Evolutionary conservation across 2,113 vertebrate genomes (phyloP).

Genomic region (Amia ocellicauda): DNA sequence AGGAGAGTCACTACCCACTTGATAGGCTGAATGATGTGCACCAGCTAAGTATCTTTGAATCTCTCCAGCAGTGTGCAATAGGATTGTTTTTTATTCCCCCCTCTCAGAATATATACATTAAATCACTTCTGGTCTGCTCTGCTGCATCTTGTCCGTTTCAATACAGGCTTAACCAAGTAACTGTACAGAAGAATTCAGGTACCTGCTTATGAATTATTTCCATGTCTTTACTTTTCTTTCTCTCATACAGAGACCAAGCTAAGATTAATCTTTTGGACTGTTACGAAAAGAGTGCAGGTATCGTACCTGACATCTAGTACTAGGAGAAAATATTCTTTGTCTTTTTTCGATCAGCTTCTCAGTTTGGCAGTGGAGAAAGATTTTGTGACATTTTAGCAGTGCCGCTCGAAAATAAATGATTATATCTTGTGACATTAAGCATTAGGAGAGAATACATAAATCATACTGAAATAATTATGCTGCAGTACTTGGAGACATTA

Average conservation of each 20-base stretch:
- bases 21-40: no score
- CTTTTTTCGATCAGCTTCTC: background rate
- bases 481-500: slow-evolving; percentile 20
- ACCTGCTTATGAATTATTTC: background rate
- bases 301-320: background rate
- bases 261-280: background rate
- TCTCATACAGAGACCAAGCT: background rate
- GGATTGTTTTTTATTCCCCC: no score
- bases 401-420: slow-evolving; percentile 22
- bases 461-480: slow-evolving; percentile 13
- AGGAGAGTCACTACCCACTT: no score
- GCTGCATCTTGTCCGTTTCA: no score
- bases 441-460: slow-evolving; percentile 31
- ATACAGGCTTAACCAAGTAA: no score
- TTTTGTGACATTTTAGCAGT: background rate
- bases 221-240: background rate
- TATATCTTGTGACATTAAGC: slow-evolving; percentile 2
- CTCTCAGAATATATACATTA: no score
- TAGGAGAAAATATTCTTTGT: background rate
- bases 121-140: no score
- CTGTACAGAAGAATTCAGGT: no score
- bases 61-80: no score
- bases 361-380: background rate
- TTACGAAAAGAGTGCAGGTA: background rate
- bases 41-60: no score